These are phyloP conservation scores for Drosophila baimaii DNA, from an alignment of 1,140 invertebrate genomes.

Conservation along the genomic window DNA sequence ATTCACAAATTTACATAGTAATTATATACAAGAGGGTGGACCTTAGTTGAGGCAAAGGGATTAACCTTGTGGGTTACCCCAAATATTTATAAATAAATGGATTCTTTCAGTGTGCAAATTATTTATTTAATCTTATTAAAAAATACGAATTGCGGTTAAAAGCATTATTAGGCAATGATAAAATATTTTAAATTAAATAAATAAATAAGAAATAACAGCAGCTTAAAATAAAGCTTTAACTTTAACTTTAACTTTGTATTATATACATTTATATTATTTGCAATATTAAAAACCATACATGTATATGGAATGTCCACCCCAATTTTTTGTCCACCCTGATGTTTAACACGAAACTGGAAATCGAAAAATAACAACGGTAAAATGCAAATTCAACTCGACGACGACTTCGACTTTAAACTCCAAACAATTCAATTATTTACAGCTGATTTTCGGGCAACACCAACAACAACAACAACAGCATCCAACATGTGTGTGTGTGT, in stretches of 20 bases:
- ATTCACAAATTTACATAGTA: constrained; percentile 38
- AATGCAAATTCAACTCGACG: constrained; percentile 29
- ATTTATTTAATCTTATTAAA: too few relatives aligned
- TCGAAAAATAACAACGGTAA: constrained; percentile 21
- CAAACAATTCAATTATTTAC: constrained; percentile 52
- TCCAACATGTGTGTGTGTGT: constrained; percentile 23
- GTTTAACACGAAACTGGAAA: constrained; percentile 18
- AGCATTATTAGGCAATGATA: too few relatives aligned
- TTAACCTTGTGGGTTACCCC: background rate
- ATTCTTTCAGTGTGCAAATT: too few relatives aligned
- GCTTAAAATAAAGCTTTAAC: too few relatives aligned
- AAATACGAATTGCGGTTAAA: too few relatives aligned
- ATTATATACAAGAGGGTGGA: constrained; percentile 24
- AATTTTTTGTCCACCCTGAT: constrained; percentile 10
- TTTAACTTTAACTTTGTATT: too few relatives aligned
- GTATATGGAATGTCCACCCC: too few relatives aligned
- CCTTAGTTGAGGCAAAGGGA: background rate
- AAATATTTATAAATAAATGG: background rate
- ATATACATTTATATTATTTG: background rate
- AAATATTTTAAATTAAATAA: too few relatives aligned
- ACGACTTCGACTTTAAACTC: constrained; percentile 24
- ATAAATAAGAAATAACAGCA: too few relatives aligned
- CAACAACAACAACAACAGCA: constrained; percentile 17
- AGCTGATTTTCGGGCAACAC: constrained; percentile 35
- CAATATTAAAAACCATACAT: background rate